Evolutionary conservation across 2,888 invertebrate genomes (phyloP), one percentile per base, ranked within the genome.

Genomic region (Drymonia ruficornis): DNA sequence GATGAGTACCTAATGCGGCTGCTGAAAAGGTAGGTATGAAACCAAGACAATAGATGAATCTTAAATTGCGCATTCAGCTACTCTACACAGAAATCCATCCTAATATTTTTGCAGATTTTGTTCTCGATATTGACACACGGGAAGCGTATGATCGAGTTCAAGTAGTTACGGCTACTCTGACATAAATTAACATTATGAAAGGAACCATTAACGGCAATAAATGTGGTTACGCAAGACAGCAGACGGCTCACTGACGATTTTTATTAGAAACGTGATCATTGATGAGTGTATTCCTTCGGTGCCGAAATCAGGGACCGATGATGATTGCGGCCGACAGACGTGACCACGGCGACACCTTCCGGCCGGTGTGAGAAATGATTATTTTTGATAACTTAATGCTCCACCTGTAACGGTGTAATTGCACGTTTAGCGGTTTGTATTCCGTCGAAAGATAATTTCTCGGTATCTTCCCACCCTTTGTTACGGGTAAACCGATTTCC

Each of bases 211-310:
- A 80, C 79, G 78, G 83, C 82, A 84, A 89, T 91, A 88, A 89
- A 88, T 89, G 90, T 72, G 89, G 89, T 91, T 89, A 79, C 86
- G 79, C 84, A 89, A 88, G 80, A 82, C 87, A 83, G 84, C 87
- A 85, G 88, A 84, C 84, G 87, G 78, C 78, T 70, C 65, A 70
- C 78, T 78, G 78, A 80, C 74, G 80, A 86, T 81, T 84, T 87
- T 89, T 88, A 89, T 91, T 91, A 92, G 91, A 91, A 89, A 87
- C 87, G 89, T 91, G 88, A 90, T 86, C 81, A 84, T 77, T 80
- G 76, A 69, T 73, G 70, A 78, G 74, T 18, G 23, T 45, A 18
- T n/a, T 72, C 67, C 74, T 65, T 65, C 67, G 66, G 68, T 76
- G 81, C 83, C 79, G 76, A 88, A 89, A 84, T 84, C 84, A 79